Percentiles rank a stretch among this genome's conserved stretches.
phyloP scores from a whole-genome alignment of 2,888 invertebrate species.

The Tachina fera region DNA sequence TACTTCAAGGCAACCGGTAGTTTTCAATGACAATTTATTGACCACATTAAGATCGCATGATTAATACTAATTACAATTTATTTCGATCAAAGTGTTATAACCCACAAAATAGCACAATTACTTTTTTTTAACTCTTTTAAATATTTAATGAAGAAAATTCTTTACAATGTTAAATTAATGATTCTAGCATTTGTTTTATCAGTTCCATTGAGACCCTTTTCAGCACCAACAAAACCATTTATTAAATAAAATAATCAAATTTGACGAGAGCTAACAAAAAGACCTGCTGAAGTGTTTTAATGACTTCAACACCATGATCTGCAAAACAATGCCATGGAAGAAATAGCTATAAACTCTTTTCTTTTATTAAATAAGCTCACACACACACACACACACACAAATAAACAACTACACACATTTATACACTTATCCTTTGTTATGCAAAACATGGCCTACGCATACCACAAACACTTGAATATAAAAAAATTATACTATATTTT shows the following conservation, averaged over 20 bases:
- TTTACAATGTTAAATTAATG: neutral
- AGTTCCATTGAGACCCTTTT: conserved; percentile 4
- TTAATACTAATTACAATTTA: conserved; percentile 15
- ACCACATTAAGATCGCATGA: conserved; percentile 7
- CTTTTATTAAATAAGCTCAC: neutral
- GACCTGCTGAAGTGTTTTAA: conserved; percentile 16
- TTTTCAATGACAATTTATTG: neutral
- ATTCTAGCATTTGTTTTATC: neutral
- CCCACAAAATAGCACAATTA: neutral
- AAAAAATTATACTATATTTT: conserved; percentile 10
- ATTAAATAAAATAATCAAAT: conserved; percentile 53
- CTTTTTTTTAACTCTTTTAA: neutral
- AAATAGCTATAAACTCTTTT: conserved; percentile 35
- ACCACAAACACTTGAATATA: conserved; percentile 52
- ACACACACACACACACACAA: neutral
- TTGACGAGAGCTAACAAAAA: conserved; percentile 40
- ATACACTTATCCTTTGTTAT: conserved; percentile 56
- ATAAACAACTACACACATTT: neutral
- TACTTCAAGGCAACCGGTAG: neutral
- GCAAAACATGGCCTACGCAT: conserved; percentile 70
- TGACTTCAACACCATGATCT: conserved; percentile 50
- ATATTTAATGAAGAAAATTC: neutral
- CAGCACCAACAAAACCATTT: conserved; percentile 46
- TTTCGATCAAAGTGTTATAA: neutral
- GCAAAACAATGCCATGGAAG: conserved; percentile 34